These are phyloP conservation scores for Muntiacus muntjak DNA, from an alignment of 2,113 vertebrate genomes.

Conservation along the genomic window DNA sequence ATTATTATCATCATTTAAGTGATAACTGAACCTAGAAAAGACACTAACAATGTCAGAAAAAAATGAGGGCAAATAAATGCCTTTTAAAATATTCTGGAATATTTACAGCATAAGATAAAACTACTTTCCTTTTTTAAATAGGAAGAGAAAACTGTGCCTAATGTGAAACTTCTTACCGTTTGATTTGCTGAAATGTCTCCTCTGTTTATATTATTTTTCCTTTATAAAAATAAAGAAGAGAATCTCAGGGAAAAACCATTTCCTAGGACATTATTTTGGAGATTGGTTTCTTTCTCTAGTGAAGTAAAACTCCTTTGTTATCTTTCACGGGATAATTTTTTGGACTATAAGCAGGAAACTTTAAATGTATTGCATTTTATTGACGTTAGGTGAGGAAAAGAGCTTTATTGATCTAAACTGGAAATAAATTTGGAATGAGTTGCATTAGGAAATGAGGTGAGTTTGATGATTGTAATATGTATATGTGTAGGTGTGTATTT, in stretches of 20 bases:
- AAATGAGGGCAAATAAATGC: not conserved
- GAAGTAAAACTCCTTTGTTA: conserved; percentile 61
- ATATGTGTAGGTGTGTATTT: not conserved
- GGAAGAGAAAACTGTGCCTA: not conserved
- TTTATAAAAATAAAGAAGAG: conserved; percentile 61
- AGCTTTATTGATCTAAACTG: not conserved
- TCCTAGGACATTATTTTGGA: conserved; percentile 61
- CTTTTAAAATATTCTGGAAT: not conserved
- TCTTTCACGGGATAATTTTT: conserved; percentile 67
- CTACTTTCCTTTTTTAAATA: not conserved
- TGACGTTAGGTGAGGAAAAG: conserved; percentile 20
- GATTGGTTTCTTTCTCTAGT: conserved; percentile 66
- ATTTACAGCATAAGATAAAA: not conserved
- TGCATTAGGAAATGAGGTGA: not conserved
- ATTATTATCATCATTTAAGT: not conserved
- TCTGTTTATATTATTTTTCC: conserved; percentile 47
- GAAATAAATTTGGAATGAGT: not conserved
- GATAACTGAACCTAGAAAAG: not conserved
- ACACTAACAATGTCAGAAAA: not conserved
- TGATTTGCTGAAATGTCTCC: not conserved
- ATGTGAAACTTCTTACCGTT: not conserved
- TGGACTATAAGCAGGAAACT: conserved; percentile 54
- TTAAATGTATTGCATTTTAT: conserved; percentile 63
- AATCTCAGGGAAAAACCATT: conserved; percentile 60
- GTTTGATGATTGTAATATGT: not conserved